Evolutionary conservation across 1,140 invertebrate species (phyloP), one percentile per base, ranked within the genome.

Genomic region (Lordiphosa collinella): DNA sequence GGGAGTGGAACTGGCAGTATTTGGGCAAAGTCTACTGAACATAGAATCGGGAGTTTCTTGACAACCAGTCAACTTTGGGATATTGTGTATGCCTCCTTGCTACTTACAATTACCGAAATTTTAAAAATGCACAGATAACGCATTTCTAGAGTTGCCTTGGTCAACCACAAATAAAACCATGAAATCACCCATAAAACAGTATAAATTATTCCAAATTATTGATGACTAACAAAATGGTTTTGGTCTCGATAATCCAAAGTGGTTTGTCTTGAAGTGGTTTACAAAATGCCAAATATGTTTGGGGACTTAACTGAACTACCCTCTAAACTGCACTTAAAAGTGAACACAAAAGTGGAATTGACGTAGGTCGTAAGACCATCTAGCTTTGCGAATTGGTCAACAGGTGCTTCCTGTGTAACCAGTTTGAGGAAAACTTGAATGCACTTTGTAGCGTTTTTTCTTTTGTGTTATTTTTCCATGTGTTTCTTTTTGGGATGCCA

Each of bases 341-440:
- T n/a, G n/a, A 31, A 22, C 22, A 25, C 25, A 13, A 37, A 31
- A 41, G 25, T 29, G 25, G 25, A 62, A 61, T 78, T 78, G 75
- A 58, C 69, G 74, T 78, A 78, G 74, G 74, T 78, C 74, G 74
- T 64, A 29, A 72, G 62, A 72, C 73, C 63, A 74, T 73, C 63
- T 56, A 78, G 50, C 74, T 68, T 73, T 79, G 68, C 68, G 47
- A 70, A 64, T 73, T 80, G 75, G 75, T 57, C 64, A 78, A 79
- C 68, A 74, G 69, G 68, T 66, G 69, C 54, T 13, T 9, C 37
- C 25, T 48, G 14, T 54, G 63, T 64, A 78, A 79, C 73, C 59
- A 79, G 48, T 80, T 80, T 52, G 37, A 8, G 53, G 47, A 73
- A 74, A 58, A 58, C 54, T 49, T 47, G 7, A 46, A 55, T 36